Evolutionary conservation across 2,113 vertebrate genomes (phyloP).

Genomic region (Toxotes chatareus): DNA sequence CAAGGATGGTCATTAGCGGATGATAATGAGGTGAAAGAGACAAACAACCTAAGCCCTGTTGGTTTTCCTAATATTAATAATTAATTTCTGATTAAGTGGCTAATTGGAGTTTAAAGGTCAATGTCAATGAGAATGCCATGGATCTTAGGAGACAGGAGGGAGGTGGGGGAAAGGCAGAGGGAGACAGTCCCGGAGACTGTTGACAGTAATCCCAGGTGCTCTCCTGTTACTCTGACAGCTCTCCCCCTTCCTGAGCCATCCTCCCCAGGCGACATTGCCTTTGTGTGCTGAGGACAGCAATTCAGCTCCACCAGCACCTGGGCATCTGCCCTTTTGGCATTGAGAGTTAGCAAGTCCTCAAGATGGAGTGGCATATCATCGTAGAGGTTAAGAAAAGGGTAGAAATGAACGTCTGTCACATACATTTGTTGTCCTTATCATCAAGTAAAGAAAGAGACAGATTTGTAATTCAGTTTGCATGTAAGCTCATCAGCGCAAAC

Average conservation of each 20-base stretch:
- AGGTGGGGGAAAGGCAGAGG: conserved; percentile 20
- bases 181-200: conserved; percentile 57
- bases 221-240: conserved; percentile 75
- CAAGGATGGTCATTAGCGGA: conserved; percentile 83
- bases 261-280: conserved; percentile 73
- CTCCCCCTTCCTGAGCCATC: conserved; percentile 54
- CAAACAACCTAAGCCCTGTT: conserved; percentile 85
- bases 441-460: conserved; percentile 1
- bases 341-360: conserved; percentile 68
- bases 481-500: not conserved
- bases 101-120: conserved; percentile 88
- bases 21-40: conserved; percentile 85
- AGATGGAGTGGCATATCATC: conserved; percentile 56
- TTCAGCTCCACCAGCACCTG: conserved; percentile 75
- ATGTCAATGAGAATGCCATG: conserved; percentile 75
- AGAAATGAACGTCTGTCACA: conserved; percentile 18
- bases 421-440: not conserved
- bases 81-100: conserved; percentile 84
- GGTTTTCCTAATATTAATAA: conserved; percentile 86
- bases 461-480: conserved; percentile 12
- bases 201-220: conserved; percentile 82
- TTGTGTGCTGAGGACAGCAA: conserved; percentile 82
- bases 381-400: conserved; percentile 44
- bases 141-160: conserved; percentile 64
- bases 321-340: conserved; percentile 80